Percentiles rank a stretch among this genome's conserved stretches.
Evolutionary conservation across 2,797 vertebrate species (phyloP).

Genomic region (Peromyscus melanophrys): DNA sequence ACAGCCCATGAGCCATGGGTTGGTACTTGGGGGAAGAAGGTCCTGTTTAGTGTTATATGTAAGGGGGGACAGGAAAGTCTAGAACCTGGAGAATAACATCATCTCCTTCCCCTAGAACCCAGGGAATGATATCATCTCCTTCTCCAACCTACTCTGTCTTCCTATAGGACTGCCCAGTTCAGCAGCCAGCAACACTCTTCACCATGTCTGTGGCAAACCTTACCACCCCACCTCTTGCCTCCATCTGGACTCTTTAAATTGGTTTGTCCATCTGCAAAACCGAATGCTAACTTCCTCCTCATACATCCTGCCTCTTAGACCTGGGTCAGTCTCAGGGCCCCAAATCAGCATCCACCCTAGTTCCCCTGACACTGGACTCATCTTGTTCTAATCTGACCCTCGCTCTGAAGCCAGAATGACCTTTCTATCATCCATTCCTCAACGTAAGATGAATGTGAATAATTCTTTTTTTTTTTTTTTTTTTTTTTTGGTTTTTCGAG

Average conservation of each 20-base stretch:
- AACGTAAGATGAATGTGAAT: background rate
- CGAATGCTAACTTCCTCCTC: background rate
- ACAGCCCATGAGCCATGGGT: background rate
- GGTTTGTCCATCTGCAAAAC: background rate
- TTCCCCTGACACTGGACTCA: background rate
- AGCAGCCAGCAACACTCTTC: too few relatives aligned
- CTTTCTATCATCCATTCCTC: background rate
- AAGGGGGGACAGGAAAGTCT: background rate
- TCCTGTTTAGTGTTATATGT: background rate
- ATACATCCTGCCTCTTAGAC: background rate
- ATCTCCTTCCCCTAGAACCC: background rate
- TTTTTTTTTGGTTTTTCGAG: too few relatives aligned
- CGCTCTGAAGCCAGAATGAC: background rate
- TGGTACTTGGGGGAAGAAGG: background rate
- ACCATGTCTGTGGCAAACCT: background rate
- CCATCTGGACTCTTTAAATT: background rate
- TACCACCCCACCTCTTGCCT: fast-evolving
- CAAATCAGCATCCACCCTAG: too few relatives aligned
- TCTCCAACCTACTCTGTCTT: background rate
- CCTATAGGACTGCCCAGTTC: fast-evolving
- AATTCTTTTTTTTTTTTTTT: too few relatives aligned
- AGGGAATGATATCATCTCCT: background rate
- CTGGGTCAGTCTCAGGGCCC: background rate
- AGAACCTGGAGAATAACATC: background rate
- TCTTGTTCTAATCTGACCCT: too few relatives aligned